Evolutionary conservation across 2,888 invertebrate species (phyloP).

Genomic region (Drosophila leonis): DNA sequence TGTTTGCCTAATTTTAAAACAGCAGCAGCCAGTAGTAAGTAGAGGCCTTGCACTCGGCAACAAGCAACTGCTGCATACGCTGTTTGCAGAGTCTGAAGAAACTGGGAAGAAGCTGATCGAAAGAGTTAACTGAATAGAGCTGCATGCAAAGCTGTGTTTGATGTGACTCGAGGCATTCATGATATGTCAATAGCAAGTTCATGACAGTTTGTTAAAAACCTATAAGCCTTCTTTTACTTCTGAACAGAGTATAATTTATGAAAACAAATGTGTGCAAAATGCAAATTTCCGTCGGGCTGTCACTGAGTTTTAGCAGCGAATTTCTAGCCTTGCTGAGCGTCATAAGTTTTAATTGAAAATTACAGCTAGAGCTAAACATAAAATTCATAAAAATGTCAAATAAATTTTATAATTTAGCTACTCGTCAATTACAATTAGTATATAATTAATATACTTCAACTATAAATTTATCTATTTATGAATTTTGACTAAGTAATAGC

Average conservation of each 20-base stretch:
- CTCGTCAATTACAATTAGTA: neutral
- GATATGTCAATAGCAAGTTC: neutral
- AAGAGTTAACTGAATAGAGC: neutral
- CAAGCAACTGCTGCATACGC: constrained; percentile 3
- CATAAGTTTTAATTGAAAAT: constrained; percentile 1
- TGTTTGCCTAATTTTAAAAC: constrained; percentile 63
- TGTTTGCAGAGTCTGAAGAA: neutral
- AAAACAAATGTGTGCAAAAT: constrained; percentile 12
- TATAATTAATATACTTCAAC: neutral
- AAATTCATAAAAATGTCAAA: neutral
- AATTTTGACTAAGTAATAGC: too few relatives aligned
- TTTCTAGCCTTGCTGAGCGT: neutral
- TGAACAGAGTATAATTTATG: neutral
- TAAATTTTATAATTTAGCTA: neutral
- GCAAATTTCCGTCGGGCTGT: constrained; percentile 6
- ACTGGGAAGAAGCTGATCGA: neutral
- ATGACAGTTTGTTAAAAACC: neutral
- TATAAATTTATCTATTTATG: too few relatives aligned
- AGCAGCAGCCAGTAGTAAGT: constrained; percentile 14
- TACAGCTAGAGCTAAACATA: too few relatives aligned
- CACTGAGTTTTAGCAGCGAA: neutral
- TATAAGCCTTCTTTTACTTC: neutral
- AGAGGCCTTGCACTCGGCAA: neutral
- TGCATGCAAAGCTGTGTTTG: neutral
- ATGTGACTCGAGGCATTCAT: neutral